phyloP scores from a whole-genome alignment of 2,797 vertebrate genomes.

The Alectoris magna region DNA sequence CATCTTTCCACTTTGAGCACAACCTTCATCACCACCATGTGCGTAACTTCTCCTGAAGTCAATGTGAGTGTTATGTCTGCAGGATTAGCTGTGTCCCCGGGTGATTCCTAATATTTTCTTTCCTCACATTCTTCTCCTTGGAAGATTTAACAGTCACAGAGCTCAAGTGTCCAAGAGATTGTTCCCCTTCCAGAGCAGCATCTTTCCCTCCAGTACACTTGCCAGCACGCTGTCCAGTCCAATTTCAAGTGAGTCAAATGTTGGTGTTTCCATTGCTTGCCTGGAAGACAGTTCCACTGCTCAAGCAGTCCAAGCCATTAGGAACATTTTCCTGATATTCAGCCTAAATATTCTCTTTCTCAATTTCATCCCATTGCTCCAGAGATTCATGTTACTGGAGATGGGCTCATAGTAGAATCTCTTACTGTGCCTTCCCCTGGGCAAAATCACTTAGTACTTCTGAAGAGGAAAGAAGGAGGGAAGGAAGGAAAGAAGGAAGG shows the following conservation, averaged over 20 bases:
- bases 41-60: background rate
- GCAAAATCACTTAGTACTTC: background rate
- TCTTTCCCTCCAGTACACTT: conserved; percentile 54
- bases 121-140: conserved; percentile 35
- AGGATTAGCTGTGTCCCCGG: conserved; percentile 1
- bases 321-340: conserved; percentile 59
- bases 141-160: conserved; percentile 63
- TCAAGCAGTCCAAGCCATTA: conserved; percentile 38
- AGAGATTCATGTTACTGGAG: conserved; percentile 25
- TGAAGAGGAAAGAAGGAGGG: background rate
- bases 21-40: background rate
- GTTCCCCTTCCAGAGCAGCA: conserved; percentile 48
- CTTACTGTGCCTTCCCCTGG: conserved; percentile 44
- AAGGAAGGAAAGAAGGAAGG: background rate
- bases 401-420: conserved; percentile 17
- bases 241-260: conserved; percentile 48
- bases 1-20: background rate
- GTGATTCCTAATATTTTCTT: conserved; percentile 42
- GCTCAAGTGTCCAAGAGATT: conserved; percentile 38
- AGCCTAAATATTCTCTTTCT: conserved; percentile 46
- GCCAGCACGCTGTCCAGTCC: conserved; percentile 58
- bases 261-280: conserved; percentile 50
- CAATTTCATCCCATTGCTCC: conserved; percentile 41
- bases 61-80: background rate
- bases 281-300: conserved; percentile 39